Conservation (phyloP, 2,888 invertebrate genomes). For the Invenusta paracnida region DNA sequence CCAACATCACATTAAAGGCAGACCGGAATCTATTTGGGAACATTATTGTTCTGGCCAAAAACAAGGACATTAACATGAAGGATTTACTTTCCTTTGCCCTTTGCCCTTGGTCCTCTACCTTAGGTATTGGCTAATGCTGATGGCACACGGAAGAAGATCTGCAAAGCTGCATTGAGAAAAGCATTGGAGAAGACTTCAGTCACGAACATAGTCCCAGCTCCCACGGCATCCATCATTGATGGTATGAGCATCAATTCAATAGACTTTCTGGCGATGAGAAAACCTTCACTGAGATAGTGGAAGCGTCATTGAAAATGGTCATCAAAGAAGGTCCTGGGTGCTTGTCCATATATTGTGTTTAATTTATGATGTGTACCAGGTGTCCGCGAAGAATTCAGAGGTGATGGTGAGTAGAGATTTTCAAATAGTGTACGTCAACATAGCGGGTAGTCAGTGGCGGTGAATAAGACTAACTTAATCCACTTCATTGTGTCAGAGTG, state of each 20-base stretch:
- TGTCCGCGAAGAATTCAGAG: background rate
- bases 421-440: background rate
- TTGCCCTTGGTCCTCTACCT: background rate
- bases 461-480: conserved; percentile 17
- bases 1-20: background rate
- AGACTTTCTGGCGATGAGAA: conserved; percentile 7
- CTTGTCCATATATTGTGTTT: conserved; percentile 5
- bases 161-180: background rate
- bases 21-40: conserved; percentile 22
- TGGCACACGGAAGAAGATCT: background rate
- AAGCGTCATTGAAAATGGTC: conserved; percentile 26
- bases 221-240: background rate
- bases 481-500: conserved; percentile 8
- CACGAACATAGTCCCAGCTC: background rate
- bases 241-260: background rate
- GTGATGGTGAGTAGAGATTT: background rate
- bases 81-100: background rate
- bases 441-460: background rate
- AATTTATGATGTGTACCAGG: background rate
- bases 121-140: conserved; percentile 7
- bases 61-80: conserved; percentile 3
- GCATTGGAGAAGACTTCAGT: background rate
- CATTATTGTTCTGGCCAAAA: conserved; percentile 10
- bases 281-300: background rate
- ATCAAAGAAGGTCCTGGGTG: conserved; percentile 2